phyloP scores from a whole-genome alignment of 2,888 invertebrate species.

The Rhingia campestris region DNA sequence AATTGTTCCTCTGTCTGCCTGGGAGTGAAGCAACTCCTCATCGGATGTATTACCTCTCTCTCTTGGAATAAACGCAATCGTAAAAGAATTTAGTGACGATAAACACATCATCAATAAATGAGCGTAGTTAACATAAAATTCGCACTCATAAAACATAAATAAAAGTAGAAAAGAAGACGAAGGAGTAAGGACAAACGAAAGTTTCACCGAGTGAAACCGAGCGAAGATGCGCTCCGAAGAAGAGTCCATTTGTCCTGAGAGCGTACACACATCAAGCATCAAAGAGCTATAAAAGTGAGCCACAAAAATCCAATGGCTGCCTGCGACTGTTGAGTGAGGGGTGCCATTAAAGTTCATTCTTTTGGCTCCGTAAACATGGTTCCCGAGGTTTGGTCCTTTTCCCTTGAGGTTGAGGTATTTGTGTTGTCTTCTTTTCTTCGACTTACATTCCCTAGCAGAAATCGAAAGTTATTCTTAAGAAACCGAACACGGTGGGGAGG shows the following conservation, averaged over 20 bases:
- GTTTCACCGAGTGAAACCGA: constrained; percentile 27
- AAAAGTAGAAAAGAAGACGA: constrained; percentile 29
- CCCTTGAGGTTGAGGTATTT: constrained; percentile 12
- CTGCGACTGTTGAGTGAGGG: constrained; percentile 21
- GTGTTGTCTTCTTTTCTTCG: constrained; percentile 5
- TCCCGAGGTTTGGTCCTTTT: constrained; percentile 23
- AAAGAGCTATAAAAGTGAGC: constrained; percentile 69
- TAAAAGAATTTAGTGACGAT: constrained; percentile 81
- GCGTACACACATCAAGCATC: constrained; percentile 47
- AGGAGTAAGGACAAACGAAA: constrained; percentile 6
- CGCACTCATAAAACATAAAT: constrained; percentile 73
- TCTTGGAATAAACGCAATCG: constrained; percentile 77
- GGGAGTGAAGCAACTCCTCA: constrained; percentile 3
- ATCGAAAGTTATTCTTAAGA: constrained; percentile 70
- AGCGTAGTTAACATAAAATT: constrained; percentile 74
- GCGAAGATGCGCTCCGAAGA: constrained; percentile 55
- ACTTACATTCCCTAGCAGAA: constrained; percentile 44
- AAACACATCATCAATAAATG: constrained; percentile 81
- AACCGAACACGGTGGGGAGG: constrained; percentile 14
- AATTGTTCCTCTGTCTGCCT: constrained; percentile 17
- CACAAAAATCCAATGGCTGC: constrained; percentile 67
- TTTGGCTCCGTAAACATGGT: constrained; percentile 32
- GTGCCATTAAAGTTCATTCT: constrained; percentile 69
- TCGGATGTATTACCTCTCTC: background rate
- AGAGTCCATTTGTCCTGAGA: constrained; percentile 61